A percentile compares a stretch with the other conserved stretches of the same genome.
These are phyloP conservation scores for Apostichopus californicus DNA, from an alignment of 35 echinoderm and acorn worm species.

Conservation along the genomic window DNA sequence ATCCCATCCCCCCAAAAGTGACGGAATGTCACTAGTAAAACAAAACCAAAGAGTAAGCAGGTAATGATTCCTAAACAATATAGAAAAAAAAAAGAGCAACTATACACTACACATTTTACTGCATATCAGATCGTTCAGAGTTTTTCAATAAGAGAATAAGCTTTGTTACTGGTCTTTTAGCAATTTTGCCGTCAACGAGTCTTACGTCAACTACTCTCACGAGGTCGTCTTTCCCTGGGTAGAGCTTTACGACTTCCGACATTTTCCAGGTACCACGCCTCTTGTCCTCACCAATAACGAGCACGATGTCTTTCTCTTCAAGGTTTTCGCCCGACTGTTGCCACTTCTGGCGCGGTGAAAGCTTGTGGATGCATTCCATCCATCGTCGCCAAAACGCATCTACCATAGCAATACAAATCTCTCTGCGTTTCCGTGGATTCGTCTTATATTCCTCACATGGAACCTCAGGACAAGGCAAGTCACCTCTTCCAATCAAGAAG, in stretches of 20 bases:
- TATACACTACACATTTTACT: neutral
- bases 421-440: conserved; percentile 62
- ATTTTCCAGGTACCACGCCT: no score
- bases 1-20: conserved; percentile 62
- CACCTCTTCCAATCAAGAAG: conserved; percentile 63
- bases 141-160: no score
- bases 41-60: no score
- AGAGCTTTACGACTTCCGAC: no score
- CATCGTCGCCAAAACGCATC: conserved; percentile 23
- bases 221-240: no score
- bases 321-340: no score
- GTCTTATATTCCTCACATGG: conserved; percentile 51
- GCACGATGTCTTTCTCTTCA: no score
- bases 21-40: conserved; percentile 16
- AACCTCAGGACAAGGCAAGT: conserved; percentile 51
- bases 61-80: neutral
- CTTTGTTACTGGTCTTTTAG: no score
- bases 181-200: no score
- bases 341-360: no score
- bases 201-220: no score
- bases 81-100: neutral
- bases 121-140: neutral
- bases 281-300: no score
- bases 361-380: conserved; percentile 53
- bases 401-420: conserved; percentile 22